phyloP scores from a whole-genome alignment of 1,140 invertebrate genomes.

The Drosophila melanogaster region DNA sequence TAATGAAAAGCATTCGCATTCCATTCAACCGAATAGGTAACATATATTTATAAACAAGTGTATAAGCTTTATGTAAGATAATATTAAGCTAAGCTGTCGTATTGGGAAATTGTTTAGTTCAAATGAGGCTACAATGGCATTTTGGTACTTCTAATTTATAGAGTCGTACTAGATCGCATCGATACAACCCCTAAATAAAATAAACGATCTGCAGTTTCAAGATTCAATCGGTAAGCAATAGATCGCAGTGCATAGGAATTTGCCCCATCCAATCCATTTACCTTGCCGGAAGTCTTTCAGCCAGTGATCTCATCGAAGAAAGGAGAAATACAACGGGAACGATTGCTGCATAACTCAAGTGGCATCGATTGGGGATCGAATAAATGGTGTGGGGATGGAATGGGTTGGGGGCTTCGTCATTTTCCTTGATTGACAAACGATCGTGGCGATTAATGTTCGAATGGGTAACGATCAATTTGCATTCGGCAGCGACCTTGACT shows the following conservation, averaged over 20 bases:
- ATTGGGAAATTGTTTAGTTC: too few species aligned
- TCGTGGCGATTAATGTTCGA: constrained; percentile 23
- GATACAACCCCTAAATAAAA: too few species aligned
- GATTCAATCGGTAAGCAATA: background rate
- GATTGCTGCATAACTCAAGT: constrained; percentile 30
- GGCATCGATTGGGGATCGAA: constrained; percentile 1
- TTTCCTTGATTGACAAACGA: constrained; percentile 45
- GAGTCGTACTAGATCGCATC: background rate
- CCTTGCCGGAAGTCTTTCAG: constrained; percentile 17
- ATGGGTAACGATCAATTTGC: constrained; percentile 42
- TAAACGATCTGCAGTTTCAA: background rate
- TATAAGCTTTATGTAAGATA: too few species aligned
- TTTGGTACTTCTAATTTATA: background rate
- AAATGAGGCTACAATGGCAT: too few species aligned
- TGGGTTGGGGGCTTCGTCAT: background rate
- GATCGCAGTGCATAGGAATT: background rate
- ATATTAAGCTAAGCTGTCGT: too few species aligned
- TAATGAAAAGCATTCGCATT: too few species aligned
- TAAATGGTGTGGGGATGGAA: background rate
- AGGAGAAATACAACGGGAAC: too few species aligned
- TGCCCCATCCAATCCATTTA: background rate
- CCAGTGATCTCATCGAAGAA: constrained; percentile 34
- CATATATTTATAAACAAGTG: too few species aligned
- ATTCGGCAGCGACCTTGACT: constrained; percentile 27
- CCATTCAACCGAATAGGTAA: too few species aligned